Percentiles rank a stretch among this genome's conserved stretches.
Conservation (phyloP, 2,113 vertebrate genomes). For the Brachyhypopomus gauderio region DNA sequence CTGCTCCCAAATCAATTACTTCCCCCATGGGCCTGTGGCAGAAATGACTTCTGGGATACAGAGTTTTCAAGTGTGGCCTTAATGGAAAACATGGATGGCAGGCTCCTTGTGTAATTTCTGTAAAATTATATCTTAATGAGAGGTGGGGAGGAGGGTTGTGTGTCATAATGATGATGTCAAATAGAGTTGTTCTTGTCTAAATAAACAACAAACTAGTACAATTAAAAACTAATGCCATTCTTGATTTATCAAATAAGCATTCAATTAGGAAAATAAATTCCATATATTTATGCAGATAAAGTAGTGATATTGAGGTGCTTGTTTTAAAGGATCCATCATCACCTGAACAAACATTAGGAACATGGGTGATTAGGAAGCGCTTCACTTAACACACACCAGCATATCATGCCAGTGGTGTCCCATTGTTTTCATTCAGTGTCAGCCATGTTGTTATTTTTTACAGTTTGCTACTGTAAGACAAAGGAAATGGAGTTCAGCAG, state of each 20-base stretch:
- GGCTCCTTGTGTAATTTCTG: neutral
- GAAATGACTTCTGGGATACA: conserved; percentile 37
- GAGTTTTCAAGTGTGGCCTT: conserved; percentile 5
- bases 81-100: neutral
- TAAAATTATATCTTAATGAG: neutral
- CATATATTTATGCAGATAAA: neutral
- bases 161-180: neutral
- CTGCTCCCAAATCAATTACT: conserved; percentile 51
- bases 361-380: neutral
- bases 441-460: too few species aligned
- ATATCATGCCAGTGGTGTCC: too few species aligned
- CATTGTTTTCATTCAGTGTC: too few species aligned
- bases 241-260: neutral
- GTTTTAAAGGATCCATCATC: neutral
- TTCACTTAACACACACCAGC: too few species aligned
- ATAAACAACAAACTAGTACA: neutral
- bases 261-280: neutral
- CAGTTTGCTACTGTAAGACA: too few species aligned
- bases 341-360: neutral
- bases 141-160: neutral
- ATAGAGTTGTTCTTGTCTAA: neutral
- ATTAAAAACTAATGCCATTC: neutral
- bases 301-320: neutral
- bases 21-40: conserved; percentile 30
- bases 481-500: too few species aligned